These are phyloP conservation scores for Nudaria mundana DNA, from an alignment of 2,888 invertebrate genomes.

Conservation along the genomic window DNA sequence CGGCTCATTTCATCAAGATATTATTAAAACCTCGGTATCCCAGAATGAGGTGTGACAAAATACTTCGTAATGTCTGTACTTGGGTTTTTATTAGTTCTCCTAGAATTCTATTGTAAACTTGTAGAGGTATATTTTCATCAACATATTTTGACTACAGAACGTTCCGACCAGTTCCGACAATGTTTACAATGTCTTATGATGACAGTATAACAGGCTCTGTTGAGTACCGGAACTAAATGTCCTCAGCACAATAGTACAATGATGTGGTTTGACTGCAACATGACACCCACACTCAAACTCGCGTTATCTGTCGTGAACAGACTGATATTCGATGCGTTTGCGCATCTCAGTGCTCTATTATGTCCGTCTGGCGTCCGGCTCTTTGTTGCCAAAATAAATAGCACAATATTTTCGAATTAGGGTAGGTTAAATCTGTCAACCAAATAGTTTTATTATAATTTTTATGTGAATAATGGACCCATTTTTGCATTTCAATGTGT, in stretches of 20 bases:
- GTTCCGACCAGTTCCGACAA: no score
- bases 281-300: slow-evolving; percentile 48
- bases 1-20: no score
- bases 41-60: no score
- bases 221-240: slow-evolving; percentile 62
- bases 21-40: no score
- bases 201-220: slow-evolving; percentile 13
- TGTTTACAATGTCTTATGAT: slow-evolving; percentile 7
- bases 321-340: slow-evolving; percentile 52
- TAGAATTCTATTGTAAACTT: no score
- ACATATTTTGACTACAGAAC: no score
- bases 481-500: no score
- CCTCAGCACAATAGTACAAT: slow-evolving; percentile 36
- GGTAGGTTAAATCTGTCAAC: background rate
- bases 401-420: slow-evolving; percentile 14
- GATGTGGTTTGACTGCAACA: slow-evolving; percentile 63
- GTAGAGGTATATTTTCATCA: no score
- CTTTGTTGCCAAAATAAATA: slow-evolving; percentile 29
- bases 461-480: no score
- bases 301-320: slow-evolving; percentile 40
- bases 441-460: no score
- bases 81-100: no score
- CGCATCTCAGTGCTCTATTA: slow-evolving; percentile 47
- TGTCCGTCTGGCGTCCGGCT: slow-evolving; percentile 44
- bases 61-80: no score